phyloP scores from a whole-genome alignment of 2,797 vertebrate species.

The Bovichtus diacanthus region DNA sequence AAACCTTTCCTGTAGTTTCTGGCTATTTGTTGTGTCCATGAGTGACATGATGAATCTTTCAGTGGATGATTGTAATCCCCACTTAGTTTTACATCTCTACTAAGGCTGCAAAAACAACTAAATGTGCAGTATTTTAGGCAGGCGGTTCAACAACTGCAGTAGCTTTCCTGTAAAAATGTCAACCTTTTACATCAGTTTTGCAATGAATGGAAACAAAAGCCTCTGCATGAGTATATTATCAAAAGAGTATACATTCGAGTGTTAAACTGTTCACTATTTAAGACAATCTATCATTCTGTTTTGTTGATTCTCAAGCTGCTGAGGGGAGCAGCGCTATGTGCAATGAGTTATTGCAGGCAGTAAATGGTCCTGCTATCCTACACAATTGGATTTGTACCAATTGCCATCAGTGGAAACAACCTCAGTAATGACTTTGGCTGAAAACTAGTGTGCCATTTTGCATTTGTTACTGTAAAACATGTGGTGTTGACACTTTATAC shows the following conservation, averaged over 20 bases:
- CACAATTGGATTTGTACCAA: neutral
- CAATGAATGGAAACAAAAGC: neutral
- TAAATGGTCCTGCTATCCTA: conserved; percentile 5
- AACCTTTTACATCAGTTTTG: neutral
- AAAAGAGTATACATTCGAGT: neutral
- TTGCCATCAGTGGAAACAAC: conserved; percentile 6
- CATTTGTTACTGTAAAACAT: conserved; percentile 47
- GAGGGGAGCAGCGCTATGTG: neutral
- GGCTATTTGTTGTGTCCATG: neutral
- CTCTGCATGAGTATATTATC: neutral
- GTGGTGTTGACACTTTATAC: conserved; percentile 72
- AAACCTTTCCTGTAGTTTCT: neutral
- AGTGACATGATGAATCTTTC: neutral
- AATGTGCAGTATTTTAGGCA: neutral
- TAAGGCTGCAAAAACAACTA: neutral
- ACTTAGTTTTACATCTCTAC: neutral
- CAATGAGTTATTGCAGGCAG: neutral
- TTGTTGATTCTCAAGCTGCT: neutral
- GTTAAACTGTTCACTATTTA: neutral
- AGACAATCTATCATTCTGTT: neutral
- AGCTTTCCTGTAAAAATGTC: neutral
- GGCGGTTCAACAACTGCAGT: neutral
- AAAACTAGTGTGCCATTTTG: conserved; percentile 19
- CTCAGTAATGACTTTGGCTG: conserved; percentile 9
- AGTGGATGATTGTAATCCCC: neutral